A percentile compares a stretch with the other conserved stretches of the same genome.
phyloP scores from a whole-genome alignment of 2,797 vertebrate genomes.

The Micrastur ruficollis region DNA sequence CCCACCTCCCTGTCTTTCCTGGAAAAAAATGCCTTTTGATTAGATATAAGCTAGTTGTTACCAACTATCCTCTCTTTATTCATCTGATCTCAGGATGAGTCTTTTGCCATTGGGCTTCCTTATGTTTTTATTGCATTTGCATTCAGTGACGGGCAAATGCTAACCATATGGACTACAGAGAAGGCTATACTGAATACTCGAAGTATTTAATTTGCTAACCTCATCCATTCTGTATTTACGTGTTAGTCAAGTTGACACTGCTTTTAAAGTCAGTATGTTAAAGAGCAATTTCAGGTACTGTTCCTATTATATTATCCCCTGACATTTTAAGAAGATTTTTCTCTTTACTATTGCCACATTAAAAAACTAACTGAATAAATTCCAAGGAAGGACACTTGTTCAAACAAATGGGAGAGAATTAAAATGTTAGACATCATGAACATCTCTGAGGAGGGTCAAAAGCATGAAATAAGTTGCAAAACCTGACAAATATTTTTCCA shows the following conservation, averaged over 20 bases:
- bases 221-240: not conserved
- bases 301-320: not conserved
- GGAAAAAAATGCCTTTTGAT: not conserved
- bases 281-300: not conserved
- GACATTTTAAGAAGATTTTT: slow-evolving; percentile 18
- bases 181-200: not conserved
- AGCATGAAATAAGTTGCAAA: not conserved
- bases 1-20: not conserved
- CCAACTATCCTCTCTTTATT: not conserved
- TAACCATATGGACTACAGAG: not conserved
- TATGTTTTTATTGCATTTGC: not conserved
- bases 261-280: not conserved
- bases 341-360: not conserved
- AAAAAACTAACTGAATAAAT: slow-evolving; percentile 6
- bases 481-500: not conserved
- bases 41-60: not conserved
- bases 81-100: not conserved
- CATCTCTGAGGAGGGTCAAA: not conserved
- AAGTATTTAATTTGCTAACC: not conserved
- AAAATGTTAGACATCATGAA: not conserved
- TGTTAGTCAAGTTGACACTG: not conserved
- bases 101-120: not conserved
- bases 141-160: not conserved
- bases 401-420: not conserved
- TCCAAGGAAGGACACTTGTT: not conserved